Conservation (phyloP, 2,888 invertebrate species). For the Synergus umbraculus region DNA sequence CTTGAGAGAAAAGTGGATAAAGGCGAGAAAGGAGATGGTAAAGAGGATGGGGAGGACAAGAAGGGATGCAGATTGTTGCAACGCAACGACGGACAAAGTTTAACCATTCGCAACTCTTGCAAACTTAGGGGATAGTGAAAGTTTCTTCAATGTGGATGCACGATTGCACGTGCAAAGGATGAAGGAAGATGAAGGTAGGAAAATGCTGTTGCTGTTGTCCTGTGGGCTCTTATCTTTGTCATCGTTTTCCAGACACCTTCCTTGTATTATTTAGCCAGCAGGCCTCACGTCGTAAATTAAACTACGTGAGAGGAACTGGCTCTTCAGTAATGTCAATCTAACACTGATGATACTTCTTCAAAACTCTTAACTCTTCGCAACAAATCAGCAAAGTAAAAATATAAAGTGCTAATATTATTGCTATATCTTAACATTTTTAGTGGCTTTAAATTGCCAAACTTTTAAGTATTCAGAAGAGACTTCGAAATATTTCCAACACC, state of each 20-base stretch:
- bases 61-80: conserved; percentile 19
- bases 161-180: background rate
- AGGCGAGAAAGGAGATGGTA: background rate
- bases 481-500: too few relatives aligned
- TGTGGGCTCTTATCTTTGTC: conserved; percentile 32
- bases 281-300: conserved; percentile 36
- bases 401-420: too few relatives aligned
- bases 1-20: background rate
- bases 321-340: background rate
- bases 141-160: conserved; percentile 23
- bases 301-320: conserved; percentile 7
- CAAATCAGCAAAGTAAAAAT: background rate
- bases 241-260: conserved; percentile 27
- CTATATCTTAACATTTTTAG: too few relatives aligned
- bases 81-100: conserved; percentile 21
- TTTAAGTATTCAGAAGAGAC: too few relatives aligned
- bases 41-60: background rate
- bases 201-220: conserved; percentile 34
- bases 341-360: conserved; percentile 13
- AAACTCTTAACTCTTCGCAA: conserved; percentile 5
- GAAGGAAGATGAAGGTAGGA: background rate
- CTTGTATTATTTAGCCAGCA: conserved; percentile 17
- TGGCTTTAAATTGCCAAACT: too few relatives aligned
- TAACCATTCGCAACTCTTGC: conserved; percentile 34
- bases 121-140: conserved; percentile 24